phyloP scores from a whole-genome alignment of 2,888 invertebrate genomes.

The Agrilus mali region DNA sequence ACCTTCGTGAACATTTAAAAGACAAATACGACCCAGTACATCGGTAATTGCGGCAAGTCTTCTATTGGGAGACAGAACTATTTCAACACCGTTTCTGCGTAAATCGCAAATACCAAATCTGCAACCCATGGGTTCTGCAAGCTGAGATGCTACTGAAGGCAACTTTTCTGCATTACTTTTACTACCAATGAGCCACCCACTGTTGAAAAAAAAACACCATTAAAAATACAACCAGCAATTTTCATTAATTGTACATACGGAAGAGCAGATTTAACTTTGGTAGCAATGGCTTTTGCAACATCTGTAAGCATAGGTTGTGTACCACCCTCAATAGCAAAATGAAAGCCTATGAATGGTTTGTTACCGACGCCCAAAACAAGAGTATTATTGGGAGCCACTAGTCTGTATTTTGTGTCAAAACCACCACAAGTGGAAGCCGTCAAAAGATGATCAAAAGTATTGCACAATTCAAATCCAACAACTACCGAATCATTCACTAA shows the following conservation, averaged over 20 bases:
- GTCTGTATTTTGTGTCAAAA: constrained; percentile 55
- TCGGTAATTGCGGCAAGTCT: constrained; percentile 73
- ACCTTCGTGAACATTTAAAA: constrained; percentile 73
- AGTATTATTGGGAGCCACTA: constrained; percentile 63
- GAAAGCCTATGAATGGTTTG: constrained; percentile 78
- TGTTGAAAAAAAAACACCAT: constrained; percentile 15
- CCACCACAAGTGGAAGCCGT: constrained; percentile 68
- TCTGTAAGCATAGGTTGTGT: constrained; percentile 72
- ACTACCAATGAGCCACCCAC: constrained; percentile 42
- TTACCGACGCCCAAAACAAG: constrained; percentile 66
- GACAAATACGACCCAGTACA: constrained; percentile 72
- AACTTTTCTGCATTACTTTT: constrained; percentile 35
- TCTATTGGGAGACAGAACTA: constrained; percentile 70
- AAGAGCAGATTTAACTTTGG: constrained; percentile 67
- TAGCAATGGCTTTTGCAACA: constrained; percentile 86
- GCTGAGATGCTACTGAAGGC: constrained; percentile 36
- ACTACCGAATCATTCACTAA: constrained; percentile 64
- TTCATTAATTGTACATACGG: constrained; percentile 45
- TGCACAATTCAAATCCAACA: constrained; percentile 58
- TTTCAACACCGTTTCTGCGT: constrained; percentile 57
- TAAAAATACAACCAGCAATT: constrained; percentile 12
- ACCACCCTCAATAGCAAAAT: constrained; percentile 80
- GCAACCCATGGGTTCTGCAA: constrained; percentile 61
- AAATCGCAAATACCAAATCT: constrained; percentile 74
- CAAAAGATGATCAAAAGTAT: constrained; percentile 76